phyloP scores from a whole-genome alignment of 2,888 invertebrate species.

The Pseudococcus longispinus region DNA sequence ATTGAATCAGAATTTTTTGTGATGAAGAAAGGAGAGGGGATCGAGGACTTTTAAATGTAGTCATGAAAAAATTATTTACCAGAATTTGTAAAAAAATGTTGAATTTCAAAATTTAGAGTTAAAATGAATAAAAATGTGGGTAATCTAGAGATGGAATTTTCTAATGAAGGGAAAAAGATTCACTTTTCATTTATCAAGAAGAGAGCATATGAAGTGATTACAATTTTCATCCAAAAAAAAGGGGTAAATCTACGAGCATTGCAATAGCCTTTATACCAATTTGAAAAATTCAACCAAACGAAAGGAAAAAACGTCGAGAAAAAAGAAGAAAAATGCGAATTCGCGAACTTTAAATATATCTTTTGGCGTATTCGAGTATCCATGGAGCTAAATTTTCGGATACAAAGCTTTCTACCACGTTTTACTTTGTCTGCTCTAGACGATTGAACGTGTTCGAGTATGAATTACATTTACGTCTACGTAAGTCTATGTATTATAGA shows the following conservation, averaged over 20 bases:
- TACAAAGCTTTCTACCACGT: neutral
- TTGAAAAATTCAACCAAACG: neutral
- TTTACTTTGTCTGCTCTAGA: neutral
- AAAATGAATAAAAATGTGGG: too few species aligned
- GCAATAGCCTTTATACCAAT: neutral
- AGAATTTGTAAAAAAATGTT: too few species aligned
- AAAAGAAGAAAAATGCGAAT: neutral
- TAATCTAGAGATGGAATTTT: too few species aligned
- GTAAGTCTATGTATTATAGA: neutral
- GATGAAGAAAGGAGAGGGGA: too few species aligned
- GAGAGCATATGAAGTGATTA: too few species aligned
- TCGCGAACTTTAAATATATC: neutral
- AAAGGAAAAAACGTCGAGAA: neutral
- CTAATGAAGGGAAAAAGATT: too few species aligned
- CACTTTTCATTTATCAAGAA: too few species aligned
- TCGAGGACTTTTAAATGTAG: too few species aligned
- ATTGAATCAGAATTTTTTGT: too few species aligned
- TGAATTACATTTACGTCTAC: neutral
- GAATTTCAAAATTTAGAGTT: too few species aligned
- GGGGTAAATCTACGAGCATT: neutral
- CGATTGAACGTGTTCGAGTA: neutral
- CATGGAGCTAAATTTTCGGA: neutral
- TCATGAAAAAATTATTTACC: too few species aligned
- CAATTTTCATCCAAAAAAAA: neutral
- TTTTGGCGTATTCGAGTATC: neutral